These are phyloP conservation scores for Alcis repandata DNA, from an alignment of 2,888 invertebrate species.

Conservation along the genomic window DNA sequence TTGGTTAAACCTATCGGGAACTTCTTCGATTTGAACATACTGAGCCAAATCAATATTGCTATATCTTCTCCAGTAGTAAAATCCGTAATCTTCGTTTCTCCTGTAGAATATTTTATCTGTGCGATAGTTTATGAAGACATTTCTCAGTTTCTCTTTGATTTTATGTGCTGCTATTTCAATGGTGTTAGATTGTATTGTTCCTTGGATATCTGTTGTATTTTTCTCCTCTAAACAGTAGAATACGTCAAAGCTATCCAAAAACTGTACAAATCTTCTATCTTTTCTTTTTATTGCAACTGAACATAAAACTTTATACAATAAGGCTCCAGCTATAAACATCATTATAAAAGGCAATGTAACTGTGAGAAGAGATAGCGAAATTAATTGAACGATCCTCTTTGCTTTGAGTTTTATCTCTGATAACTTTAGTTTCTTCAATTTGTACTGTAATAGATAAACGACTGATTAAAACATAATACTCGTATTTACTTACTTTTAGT, in stretches of 20 bases:
- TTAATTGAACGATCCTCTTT: constrained; percentile 13
- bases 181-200: constrained; percentile 72
- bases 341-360: constrained; percentile 37
- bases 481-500: too few species aligned
- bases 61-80: constrained; percentile 63
- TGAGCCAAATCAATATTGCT: constrained; percentile 68
- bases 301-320: constrained; percentile 62
- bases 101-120: constrained; percentile 76
- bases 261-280: constrained; percentile 72
- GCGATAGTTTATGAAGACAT: constrained; percentile 42
- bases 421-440: constrained; percentile 9
- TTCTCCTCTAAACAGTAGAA: constrained; percentile 85
- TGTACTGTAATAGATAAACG: constrained; percentile 18
- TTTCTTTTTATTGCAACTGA: constrained; percentile 58
- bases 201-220: constrained; percentile 78
- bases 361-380: constrained; percentile 52
- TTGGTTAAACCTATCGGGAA: not conserved
- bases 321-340: constrained; percentile 52
- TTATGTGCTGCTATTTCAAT: constrained; percentile 53
- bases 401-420: constrained; percentile 9
- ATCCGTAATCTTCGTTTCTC: constrained; percentile 77
- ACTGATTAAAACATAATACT: not conserved
- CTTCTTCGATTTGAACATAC: constrained; percentile 68
- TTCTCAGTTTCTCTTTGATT: constrained; percentile 59
- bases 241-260: constrained; percentile 83